Evolutionary conservation across 2,888 invertebrate species (phyloP).

Genomic region (Gortyna flavago): DNA sequence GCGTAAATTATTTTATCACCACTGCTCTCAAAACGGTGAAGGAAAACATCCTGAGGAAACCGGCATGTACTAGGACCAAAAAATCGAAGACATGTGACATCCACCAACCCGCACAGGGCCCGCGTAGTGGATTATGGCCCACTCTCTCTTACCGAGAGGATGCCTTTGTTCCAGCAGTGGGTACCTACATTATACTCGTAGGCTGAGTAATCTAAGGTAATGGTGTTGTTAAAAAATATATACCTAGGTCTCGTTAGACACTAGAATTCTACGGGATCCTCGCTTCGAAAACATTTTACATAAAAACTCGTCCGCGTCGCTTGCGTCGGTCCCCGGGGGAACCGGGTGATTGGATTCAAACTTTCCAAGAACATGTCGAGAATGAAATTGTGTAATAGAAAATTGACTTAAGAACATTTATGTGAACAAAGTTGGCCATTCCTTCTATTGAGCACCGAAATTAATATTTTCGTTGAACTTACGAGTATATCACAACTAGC

Average conservation of each 20-base stretch:
- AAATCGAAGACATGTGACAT: not conserved
- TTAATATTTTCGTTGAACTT: not conserved
- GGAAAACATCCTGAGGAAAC: not conserved
- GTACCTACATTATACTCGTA: too few relatives aligned
- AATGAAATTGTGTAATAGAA: slow-evolving; percentile 11
- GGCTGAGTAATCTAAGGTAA: not conserved
- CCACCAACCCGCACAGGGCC: not conserved
- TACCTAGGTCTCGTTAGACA: not conserved
- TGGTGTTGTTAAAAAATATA: not conserved
- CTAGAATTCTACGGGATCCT: not conserved
- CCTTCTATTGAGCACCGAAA: not conserved
- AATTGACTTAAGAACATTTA: slow-evolving; percentile 4
- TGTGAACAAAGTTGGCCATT: not conserved
- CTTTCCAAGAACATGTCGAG: slow-evolving; percentile 14
- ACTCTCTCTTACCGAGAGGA: not conserved
- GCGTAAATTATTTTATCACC: not conserved
- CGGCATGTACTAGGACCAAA: not conserved
- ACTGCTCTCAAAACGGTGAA: not conserved
- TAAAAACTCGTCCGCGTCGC: not conserved
- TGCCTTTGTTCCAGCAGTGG: not conserved
- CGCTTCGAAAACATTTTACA: not conserved
- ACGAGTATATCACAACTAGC: not conserved
- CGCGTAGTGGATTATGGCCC: not conserved
- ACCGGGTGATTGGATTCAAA: slow-evolving; percentile 8
- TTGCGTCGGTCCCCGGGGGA: not conserved